Evolutionary conservation across 2,797 vertebrate genomes (phyloP).

Genomic region (Limosa lapponica): DNA sequence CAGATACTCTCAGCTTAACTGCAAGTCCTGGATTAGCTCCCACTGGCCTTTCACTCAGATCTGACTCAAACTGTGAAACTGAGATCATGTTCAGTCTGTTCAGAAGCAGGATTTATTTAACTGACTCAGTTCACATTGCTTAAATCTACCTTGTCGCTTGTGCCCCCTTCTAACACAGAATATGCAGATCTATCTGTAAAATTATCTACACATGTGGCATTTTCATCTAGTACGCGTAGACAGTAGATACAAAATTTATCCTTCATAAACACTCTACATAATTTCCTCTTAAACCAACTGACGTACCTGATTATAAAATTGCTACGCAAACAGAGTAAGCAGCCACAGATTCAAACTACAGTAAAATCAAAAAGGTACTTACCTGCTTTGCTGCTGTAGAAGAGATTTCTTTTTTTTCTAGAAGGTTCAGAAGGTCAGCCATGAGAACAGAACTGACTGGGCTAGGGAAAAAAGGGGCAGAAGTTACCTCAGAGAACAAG

Average conservation of each 20-base stretch:
- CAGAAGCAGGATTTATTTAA: neutral
- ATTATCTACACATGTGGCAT: neutral
- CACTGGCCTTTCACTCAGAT: neutral
- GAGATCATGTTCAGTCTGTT: neutral
- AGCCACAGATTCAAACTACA: neutral
- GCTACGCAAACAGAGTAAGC: neutral
- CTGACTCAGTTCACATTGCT: neutral
- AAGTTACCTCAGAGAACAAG: neutral
- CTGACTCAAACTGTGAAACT: neutral
- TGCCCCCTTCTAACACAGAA: neutral
- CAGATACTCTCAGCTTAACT: neutral
- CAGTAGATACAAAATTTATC: neutral
- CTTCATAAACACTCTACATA: neutral
- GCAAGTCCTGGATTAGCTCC: neutral
- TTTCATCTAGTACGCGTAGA: neutral
- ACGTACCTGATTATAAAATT: neutral
- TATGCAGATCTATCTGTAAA: neutral
- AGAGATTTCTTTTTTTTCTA: constrained; percentile 87
- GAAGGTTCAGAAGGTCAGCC: constrained; percentile 89
- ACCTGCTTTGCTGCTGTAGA: constrained; percentile 90
- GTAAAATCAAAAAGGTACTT: constrained; percentile 47
- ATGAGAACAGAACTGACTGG: constrained; percentile 83
- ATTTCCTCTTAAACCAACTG: neutral
- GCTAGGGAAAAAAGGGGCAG: constrained; percentile 71
- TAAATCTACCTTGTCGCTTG: neutral